These are phyloP conservation scores for Pitangus sulphuratus DNA, from an alignment of 2,797 vertebrate genomes.

Conservation along the genomic window DNA sequence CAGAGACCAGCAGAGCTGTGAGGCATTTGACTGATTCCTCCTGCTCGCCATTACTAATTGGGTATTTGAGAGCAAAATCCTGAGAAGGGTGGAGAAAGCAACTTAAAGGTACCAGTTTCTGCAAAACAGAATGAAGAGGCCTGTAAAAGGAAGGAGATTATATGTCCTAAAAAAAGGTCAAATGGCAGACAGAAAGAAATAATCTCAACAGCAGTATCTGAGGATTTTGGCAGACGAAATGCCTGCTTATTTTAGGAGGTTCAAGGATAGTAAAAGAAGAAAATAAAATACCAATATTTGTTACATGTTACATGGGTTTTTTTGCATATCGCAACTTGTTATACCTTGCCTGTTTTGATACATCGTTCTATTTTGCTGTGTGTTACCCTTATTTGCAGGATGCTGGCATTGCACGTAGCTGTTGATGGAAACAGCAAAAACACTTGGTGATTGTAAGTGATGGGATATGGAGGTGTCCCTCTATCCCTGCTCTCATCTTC, in stretches of 20 bases:
- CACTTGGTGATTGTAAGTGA: background rate
- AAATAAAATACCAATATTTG: background rate
- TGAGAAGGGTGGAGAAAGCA: background rate
- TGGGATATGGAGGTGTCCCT: background rate
- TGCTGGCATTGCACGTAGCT: background rate
- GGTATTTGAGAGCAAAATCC: background rate
- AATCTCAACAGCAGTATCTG: background rate
- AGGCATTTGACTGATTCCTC: background rate
- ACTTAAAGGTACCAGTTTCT: background rate
- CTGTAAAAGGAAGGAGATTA: background rate
- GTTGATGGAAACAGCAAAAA: background rate
- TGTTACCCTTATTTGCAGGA: background rate
- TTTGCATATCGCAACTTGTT: background rate
- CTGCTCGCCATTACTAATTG: fast-evolving
- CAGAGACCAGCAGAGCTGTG: background rate
- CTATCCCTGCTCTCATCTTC: background rate
- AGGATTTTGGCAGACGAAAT: background rate
- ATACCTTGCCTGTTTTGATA: background rate
- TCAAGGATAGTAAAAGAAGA: background rate
- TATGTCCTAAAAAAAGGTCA: background rate
- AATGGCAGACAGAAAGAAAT: background rate
- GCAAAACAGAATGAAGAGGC: background rate
- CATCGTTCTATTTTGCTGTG: background rate
- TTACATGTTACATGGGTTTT: background rate
- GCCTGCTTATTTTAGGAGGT: background rate